A percentile compares a stretch with the other conserved stretches of the same genome.
Conservation (phyloP, 53 echinoderm and acorn worm species). For the Crossaster papposus region DNA sequence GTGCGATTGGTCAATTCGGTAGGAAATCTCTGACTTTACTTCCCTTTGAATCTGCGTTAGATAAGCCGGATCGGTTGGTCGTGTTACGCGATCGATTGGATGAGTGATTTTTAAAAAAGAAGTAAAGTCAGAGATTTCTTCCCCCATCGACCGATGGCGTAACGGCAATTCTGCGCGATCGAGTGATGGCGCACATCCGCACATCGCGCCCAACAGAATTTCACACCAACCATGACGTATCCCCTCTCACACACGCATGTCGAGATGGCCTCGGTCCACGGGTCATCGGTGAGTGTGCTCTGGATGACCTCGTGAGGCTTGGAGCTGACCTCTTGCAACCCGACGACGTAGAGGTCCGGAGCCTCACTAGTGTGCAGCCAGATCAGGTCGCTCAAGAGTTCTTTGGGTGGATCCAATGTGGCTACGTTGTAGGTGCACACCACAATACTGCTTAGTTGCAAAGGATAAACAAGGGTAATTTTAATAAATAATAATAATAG, state of each 20-base stretch:
- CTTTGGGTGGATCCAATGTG: slow-evolving; percentile 75
- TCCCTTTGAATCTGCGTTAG: too few species aligned
- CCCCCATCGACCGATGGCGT: too few species aligned
- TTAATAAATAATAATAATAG: not conserved
- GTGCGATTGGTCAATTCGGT: too few species aligned
- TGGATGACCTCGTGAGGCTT: slow-evolving; percentile 94
- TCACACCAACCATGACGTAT: slow-evolving; percentile 83
- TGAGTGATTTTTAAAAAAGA: too few species aligned
- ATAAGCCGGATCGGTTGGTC: too few species aligned
- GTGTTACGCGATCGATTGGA: too few species aligned
- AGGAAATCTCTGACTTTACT: too few species aligned
- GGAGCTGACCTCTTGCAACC: slow-evolving; percentile 94
- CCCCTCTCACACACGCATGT: slow-evolving; percentile 76
- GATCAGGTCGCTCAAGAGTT: slow-evolving; percentile 77
- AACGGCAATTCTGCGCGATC: too few species aligned
- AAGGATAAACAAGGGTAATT: not conserved
- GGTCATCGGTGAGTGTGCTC: slow-evolving; percentile 87
- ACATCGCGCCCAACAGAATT: not conserved
- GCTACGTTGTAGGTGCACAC: slow-evolving; percentile 95
- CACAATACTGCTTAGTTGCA: slow-evolving; percentile 62
- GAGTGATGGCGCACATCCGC: too few species aligned
- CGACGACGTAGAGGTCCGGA: slow-evolving; percentile 84
- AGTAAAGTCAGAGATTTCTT: too few species aligned
- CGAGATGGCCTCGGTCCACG: slow-evolving; percentile 90
- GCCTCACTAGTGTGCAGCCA: slow-evolving; percentile 77